Base-by-base conservation (phyloP, 1,140 invertebrate species). In the Zaprionus taronus region DNA sequence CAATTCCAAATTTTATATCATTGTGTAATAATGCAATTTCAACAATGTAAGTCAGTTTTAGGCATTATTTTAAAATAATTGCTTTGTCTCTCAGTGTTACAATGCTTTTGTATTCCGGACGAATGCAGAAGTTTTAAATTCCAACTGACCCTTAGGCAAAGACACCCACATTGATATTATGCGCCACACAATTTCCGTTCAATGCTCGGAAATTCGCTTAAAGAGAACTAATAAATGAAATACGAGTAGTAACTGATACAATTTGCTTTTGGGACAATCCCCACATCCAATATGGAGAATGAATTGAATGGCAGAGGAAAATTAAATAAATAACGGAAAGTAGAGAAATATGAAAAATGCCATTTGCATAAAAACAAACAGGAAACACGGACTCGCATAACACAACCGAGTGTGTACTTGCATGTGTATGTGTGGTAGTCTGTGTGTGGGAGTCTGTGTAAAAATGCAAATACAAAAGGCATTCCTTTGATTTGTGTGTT, bases 341-440 rank as follows among this genome's bases (percentile, higher is more conserved):
- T 22, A 47, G 15, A 36, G 38, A 71, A 60, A 76, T 49, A 49
- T 65, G 53, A 20, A 64, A 64, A 57, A 53, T 24, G 58, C 17
- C 15, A 86, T 86, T 86, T 86, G 77, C 80, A 89, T 86, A 87
- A 87, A 89, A 75, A 70, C 31, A 67, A 31, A 71, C 17, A 44
- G 17, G 24, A 57, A 67, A 47, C n/a, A 44, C 38, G 53, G 56
- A 47, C 24, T 51, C 12, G 53, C 22, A 66, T 28, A 66, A 66
- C 41, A n/a, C 5, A 44, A 44, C n/a, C 41, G 26, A 22, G 17
- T 49, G 3, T 12, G 47, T 49, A 22, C 12, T 20, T 22, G 47
- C 20, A 5, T 51, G 20, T 51, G 20, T 51, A 20, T 49, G 47
- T 7, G 9, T 47, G 17, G 20, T 49, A n/a, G n/a, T n/a, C n/a